A percentile compares a stretch with the other conserved stretches of the same genome.
Evolutionary conservation across 2,888 invertebrate species (phyloP).

Genomic region (Drosophila hamatofila): DNA sequence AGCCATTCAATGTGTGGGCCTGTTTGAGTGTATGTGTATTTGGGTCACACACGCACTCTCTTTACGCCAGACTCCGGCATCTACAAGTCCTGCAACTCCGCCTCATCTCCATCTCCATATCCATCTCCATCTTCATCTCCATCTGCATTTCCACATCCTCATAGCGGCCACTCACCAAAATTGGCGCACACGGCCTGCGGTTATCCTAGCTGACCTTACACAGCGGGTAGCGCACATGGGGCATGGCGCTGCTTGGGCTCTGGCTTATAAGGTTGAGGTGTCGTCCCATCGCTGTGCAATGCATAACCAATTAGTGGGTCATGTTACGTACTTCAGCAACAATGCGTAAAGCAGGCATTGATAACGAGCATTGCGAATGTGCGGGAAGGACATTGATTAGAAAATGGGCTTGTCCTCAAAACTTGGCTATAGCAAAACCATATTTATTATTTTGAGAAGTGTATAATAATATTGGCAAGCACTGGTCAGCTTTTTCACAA

Average conservation of each 20-base stretch:
- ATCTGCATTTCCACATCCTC: conserved; percentile 40
- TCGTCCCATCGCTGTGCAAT: conserved; percentile 58
- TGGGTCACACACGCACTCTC: conserved; percentile 68
- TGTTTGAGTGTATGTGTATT: conserved; percentile 59
- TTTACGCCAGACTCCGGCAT: conserved; percentile 47
- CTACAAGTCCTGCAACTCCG: conserved; percentile 18
- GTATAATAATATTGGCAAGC: not conserved
- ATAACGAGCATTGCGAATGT: conserved; percentile 10
- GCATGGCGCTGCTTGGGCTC: conserved; percentile 12
- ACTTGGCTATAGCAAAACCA: not conserved
- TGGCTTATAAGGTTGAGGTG: conserved; percentile 54
- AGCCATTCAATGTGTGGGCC: conserved; percentile 43
- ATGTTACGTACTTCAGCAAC: conserved; percentile 28
- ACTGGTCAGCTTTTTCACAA: not conserved
- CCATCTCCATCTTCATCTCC: conserved; percentile 11
- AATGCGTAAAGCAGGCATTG: conserved; percentile 8
- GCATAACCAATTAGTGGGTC: conserved; percentile 76
- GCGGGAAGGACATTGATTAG: not conserved
- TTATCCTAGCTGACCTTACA: conserved; percentile 69
- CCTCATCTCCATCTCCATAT: not conserved
- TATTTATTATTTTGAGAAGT: not conserved
- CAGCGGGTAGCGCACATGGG: conserved; percentile 44
- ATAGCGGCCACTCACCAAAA: conserved; percentile 36
- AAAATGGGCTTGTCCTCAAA: not conserved
- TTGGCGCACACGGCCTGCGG: conserved; percentile 64